These are phyloP conservation scores for Enteromius mattozi DNA, from an alignment of 2,797 vertebrate genomes.

Conservation along the genomic window DNA sequence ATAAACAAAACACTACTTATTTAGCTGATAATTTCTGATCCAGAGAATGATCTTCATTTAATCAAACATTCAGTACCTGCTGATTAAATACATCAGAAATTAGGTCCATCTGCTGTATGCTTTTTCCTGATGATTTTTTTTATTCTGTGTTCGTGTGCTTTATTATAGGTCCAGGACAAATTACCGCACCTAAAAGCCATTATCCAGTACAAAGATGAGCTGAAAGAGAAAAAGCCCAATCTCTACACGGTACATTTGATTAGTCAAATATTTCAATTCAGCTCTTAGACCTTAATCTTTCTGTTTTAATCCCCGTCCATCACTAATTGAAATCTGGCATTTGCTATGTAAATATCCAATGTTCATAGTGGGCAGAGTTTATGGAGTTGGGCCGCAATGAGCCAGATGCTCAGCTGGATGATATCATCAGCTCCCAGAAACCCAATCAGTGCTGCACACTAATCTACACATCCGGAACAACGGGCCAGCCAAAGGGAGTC, in stretches of 20 bases:
- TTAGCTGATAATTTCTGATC: background rate
- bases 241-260: constrained; percentile 84
- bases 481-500: constrained; percentile 88
- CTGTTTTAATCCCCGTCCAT: background rate
- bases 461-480: constrained; percentile 95
- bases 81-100: background rate
- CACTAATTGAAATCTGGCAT: constrained; percentile 7
- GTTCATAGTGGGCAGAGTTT: constrained; percentile 88
- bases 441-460: constrained; percentile 91
- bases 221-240: constrained; percentile 84
- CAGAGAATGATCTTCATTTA: background rate
- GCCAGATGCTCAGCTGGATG: constrained; percentile 75
- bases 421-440: constrained; percentile 82
- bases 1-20: background rate
- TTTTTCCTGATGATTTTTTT: background rate
- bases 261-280: background rate
- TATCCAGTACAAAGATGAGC: constrained; percentile 84
- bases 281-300: background rate
- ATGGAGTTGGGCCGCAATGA: constrained; percentile 80
- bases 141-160: background rate
- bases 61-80: background rate
- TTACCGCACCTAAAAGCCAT: constrained; percentile 90
- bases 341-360: background rate
- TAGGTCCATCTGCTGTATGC: background rate
- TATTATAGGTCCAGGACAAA: constrained; percentile 80